phyloP scores from a whole-genome alignment of 2,113 vertebrate genomes.

The Corythornis cristatus region DNA sequence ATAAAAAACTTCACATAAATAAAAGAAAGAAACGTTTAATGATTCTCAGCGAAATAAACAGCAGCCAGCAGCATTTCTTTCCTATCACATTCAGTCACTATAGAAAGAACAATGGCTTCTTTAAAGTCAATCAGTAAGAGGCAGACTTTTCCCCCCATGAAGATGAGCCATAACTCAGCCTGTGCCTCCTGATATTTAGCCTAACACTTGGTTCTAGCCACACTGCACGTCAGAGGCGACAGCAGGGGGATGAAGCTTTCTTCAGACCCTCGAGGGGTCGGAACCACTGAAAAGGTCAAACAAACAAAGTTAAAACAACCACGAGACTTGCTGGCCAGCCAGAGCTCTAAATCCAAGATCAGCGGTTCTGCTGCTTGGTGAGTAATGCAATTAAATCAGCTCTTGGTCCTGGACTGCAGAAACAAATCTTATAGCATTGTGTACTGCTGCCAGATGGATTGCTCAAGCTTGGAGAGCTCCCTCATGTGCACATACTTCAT shows the following conservation, averaged over 20 bases:
- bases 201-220: not conserved
- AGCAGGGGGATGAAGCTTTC: not conserved
- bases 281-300: conserved; percentile 43
- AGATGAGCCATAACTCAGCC: not conserved
- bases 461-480: conserved; percentile 74
- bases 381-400: conserved; percentile 69
- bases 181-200: not conserved
- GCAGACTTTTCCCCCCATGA: not conserved
- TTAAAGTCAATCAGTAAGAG: not conserved
- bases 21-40: not conserved
- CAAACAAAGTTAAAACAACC: conserved; percentile 44
- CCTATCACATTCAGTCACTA: not conserved
- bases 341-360: conserved; percentile 34
- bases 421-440: conserved; percentile 41
- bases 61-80: not conserved
- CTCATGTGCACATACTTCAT: conserved; percentile 57
- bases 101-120: not conserved
- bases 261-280: conserved; percentile 8
- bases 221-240: not conserved
- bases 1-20: not conserved
- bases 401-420: conserved; percentile 1
- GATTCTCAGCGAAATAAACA: not conserved
- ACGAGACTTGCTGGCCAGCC: conserved; percentile 33
- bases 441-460: conserved; percentile 73
- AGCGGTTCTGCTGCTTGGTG: conserved; percentile 62